Conservation (phyloP, 2,113 vertebrate species). For the Epinephelus moara region DNA sequence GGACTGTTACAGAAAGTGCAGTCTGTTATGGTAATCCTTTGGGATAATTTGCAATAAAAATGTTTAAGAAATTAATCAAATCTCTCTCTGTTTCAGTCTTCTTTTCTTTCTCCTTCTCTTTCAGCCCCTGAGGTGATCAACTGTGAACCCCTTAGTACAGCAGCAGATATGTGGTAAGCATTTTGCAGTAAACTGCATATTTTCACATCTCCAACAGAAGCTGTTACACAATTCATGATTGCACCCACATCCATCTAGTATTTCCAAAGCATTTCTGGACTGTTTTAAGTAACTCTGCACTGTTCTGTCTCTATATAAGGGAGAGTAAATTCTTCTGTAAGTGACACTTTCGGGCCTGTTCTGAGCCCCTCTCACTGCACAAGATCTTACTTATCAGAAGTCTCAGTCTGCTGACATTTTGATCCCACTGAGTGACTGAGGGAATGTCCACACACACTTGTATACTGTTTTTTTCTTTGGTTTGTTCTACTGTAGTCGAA, state of each 20-base stretch:
- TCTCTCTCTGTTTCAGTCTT: not conserved
- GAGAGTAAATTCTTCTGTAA: not conserved
- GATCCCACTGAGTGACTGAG: not conserved
- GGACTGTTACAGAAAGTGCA: too few relatives aligned
- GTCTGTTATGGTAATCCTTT: too few relatives aligned
- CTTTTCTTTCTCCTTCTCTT: not conserved
- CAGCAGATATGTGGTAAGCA: constrained; percentile 88
- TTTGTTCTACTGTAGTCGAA: not conserved
- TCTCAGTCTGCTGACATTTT: not conserved
- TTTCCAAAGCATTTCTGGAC: not conserved
- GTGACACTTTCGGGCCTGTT: constrained; percentile 1
- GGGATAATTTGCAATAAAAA: too few relatives aligned
- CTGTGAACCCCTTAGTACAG: constrained; percentile 79
- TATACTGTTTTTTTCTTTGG: not conserved
- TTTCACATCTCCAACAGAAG: not conserved
- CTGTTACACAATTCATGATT: not conserved
- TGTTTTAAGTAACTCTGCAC: not conserved
- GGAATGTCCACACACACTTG: too few relatives aligned
- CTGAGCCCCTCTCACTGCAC: not conserved
- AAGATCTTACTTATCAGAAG: not conserved
- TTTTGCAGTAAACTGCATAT: not conserved
- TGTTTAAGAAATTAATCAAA: too few relatives aligned
- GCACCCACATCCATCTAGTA: not conserved
- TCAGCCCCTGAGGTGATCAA: constrained; percentile 86
- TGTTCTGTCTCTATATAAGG: not conserved